Percentiles rank a stretch among this genome's conserved stretches.
Evolutionary conservation across 2,113 vertebrate species (phyloP).

Genomic region (Dipodomys spectabilis): DNA sequence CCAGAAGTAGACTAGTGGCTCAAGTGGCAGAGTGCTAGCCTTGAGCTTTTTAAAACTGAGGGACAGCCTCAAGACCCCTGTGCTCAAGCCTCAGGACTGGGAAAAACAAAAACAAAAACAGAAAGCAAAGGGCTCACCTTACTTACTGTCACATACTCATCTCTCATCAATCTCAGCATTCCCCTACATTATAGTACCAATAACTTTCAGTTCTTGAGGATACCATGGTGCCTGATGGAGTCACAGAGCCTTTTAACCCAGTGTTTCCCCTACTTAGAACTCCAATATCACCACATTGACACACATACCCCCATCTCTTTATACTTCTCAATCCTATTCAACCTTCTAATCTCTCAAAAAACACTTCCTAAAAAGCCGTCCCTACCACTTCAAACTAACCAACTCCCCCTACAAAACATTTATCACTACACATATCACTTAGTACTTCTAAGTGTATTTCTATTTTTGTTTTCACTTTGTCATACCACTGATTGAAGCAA

Average conservation of each 20-base stretch:
- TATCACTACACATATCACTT: neutral
- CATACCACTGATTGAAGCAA: no score
- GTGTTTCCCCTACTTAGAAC: neutral
- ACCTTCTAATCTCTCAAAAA: conserved; percentile 10
- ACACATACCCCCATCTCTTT: neutral
- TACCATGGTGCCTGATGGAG: neutral
- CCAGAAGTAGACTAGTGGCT: no score
- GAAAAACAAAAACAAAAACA: no score
- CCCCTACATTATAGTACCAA: neutral
- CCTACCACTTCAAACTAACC: neutral
- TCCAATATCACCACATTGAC: neutral
- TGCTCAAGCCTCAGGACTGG: no score
- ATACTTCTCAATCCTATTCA: neutral
- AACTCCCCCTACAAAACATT: neutral
- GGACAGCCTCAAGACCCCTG: no score
- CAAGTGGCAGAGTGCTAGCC: no score
- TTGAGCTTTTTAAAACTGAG: no score
- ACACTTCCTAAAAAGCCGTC: neutral
- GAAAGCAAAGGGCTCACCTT: neutral
- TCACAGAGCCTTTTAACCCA: neutral
- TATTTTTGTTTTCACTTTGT: no score
- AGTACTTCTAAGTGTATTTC: neutral
- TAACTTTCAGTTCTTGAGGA: neutral
- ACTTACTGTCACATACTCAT: neutral
- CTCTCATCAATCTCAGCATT: neutral